Evolutionary conservation across 2,797 vertebrate genomes (phyloP).

Genomic region (Benthosema pterotum): DNA sequence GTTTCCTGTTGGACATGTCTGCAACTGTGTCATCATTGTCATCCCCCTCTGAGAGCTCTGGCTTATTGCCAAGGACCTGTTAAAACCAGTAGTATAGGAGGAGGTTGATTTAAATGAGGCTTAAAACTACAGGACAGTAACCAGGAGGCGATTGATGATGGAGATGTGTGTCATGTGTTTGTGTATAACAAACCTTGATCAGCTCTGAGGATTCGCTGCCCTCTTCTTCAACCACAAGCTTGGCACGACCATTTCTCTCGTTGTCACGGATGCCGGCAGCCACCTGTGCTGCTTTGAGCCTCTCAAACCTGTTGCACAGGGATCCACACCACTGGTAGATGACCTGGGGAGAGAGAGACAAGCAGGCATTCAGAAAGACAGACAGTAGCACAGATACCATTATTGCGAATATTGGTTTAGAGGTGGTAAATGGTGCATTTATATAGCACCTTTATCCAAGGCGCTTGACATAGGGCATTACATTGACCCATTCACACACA

Average conservation of each 20-base stretch:
- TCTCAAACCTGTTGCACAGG: constrained; percentile 88
- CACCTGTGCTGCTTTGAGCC: constrained; percentile 88
- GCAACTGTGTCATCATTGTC: constrained; percentile 82
- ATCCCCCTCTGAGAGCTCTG: constrained; percentile 71
- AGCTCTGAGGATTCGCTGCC: constrained; percentile 78
- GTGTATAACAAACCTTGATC: constrained; percentile 66
- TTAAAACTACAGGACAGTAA: too few species aligned
- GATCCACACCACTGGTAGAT: constrained; percentile 95
- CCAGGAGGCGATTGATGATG: too few species aligned
- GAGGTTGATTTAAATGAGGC: too few species aligned
- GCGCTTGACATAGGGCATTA: too few species aligned
- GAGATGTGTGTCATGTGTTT: background rate
- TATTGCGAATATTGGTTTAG: too few species aligned
- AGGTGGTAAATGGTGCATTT: too few species aligned
- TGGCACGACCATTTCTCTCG: constrained; percentile 86
- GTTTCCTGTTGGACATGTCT: constrained; percentile 87
- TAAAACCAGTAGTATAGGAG: background rate
- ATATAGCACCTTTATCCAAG: too few species aligned
- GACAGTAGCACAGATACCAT: background rate
- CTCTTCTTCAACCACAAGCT: constrained; percentile 86
- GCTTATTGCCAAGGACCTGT: constrained; percentile 87
- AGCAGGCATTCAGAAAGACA: background rate
- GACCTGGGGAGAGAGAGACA: constrained; percentile 64
- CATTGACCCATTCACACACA: too few species aligned
- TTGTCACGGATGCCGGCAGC: constrained; percentile 90